A percentile compares a stretch with the other conserved stretches of the same genome.
These are phyloP conservation scores for Eolophus roseicapilla DNA, from an alignment of 2,113 vertebrate genomes.

Conservation along the genomic window DNA sequence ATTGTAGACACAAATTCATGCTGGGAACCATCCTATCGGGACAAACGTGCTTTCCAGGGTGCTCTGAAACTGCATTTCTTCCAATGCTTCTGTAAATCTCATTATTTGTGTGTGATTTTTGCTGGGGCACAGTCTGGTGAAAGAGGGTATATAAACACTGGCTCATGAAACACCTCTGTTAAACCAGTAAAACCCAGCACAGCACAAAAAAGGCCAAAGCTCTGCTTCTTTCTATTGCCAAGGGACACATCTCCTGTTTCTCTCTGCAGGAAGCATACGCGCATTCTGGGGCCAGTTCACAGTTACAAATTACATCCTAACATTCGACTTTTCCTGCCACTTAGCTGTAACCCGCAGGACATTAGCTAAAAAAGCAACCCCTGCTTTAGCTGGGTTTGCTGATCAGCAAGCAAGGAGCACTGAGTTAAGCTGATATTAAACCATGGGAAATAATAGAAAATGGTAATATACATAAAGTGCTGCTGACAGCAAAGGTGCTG, in stretches of 20 bases:
- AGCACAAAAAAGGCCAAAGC: not conserved
- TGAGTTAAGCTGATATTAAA: not conserved
- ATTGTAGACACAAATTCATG: slow-evolving; percentile 1
- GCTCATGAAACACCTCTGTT: not conserved
- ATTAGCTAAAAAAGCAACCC: not conserved
- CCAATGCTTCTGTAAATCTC: not conserved
- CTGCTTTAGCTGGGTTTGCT: not conserved
- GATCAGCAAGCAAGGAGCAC: not conserved
- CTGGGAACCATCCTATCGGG: not conserved
- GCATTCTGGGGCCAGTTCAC: not conserved
- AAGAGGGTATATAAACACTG: not conserved
- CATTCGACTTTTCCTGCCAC: not conserved
- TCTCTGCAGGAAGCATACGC: not conserved
- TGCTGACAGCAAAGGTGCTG: not conserved
- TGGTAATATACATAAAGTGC: not conserved
- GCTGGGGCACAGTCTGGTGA: not conserved
- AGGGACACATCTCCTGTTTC: not conserved
- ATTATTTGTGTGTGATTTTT: not conserved
- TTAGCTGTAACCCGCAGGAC: not conserved
- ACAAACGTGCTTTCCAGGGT: not conserved
- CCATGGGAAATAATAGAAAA: not conserved
- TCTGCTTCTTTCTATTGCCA: not conserved
- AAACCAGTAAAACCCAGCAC: not conserved
- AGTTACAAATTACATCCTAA: not conserved
- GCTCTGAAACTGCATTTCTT: not conserved